Evolutionary conservation across 2,113 vertebrate species (phyloP).

Genomic region (Rostratula benghalensis): DNA sequence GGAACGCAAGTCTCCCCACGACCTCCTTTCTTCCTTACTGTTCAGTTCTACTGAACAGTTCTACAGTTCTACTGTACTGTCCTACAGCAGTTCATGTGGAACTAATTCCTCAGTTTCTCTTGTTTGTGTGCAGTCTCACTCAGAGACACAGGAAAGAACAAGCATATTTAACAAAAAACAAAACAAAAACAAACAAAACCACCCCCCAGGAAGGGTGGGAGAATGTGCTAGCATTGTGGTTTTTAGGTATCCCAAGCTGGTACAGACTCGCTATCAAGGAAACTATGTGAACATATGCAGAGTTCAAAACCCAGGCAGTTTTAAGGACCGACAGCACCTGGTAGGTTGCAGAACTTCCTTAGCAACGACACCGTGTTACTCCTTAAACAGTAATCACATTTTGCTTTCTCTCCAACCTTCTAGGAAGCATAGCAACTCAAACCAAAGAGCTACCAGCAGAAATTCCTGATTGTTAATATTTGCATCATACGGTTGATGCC

Average conservation of each 20-base stretch:
- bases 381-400: background rate
- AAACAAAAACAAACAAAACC: background rate
- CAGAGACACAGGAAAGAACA: accelerated
- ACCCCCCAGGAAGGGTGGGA: background rate
- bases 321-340: background rate
- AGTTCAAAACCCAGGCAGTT: background rate
- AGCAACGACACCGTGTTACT: background rate
- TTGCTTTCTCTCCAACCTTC: background rate
- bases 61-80: too few species aligned
- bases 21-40: background rate
- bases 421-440: background rate
- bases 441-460: background rate
- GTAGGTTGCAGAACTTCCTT: background rate
- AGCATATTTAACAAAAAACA: background rate
- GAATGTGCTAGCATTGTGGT: background rate
- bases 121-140: accelerated
- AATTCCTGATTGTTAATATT: background rate
- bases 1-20: background rate
- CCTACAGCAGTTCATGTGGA: accelerated
- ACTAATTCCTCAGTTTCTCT: background rate
- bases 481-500: background rate
- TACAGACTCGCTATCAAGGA: background rate
- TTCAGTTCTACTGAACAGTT: too few species aligned
- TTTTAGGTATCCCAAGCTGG: background rate
- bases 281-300: accelerated